Percentiles rank a stretch among this genome's conserved stretches.
phyloP scores from a whole-genome alignment of 2,113 vertebrate genomes.

The Delphinus delphis region DNA sequence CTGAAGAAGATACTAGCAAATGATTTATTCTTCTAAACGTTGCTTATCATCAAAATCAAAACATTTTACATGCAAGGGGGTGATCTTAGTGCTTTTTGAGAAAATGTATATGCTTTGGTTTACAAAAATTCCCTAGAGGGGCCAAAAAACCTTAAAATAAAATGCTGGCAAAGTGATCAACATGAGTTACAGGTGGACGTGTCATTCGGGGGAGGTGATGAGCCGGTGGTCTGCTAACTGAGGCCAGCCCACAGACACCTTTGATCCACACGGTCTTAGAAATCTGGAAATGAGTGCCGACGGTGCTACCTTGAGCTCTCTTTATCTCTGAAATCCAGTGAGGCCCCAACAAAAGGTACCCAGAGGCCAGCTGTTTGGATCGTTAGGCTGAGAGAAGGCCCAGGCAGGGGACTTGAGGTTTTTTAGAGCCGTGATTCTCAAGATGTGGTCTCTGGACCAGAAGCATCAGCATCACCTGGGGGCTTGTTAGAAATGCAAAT shows the following conservation, averaged over 20 bases:
- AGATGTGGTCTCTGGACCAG: neutral
- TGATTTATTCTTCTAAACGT: neutral
- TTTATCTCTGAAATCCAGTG: neutral
- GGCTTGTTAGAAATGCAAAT: neutral
- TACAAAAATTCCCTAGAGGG: neutral
- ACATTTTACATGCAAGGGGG: neutral
- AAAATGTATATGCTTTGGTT: neutral
- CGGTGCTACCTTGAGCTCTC: neutral
- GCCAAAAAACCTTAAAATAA: neutral
- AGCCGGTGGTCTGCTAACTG: accelerated
- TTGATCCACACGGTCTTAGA: neutral
- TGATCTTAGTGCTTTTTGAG: neutral
- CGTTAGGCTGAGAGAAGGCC: neutral
- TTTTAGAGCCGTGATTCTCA: neutral
- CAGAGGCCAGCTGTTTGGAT: neutral
- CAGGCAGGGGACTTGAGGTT: no score
- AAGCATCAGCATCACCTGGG: neutral
- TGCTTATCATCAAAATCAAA: neutral
- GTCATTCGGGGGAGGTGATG: neutral
- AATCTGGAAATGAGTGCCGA: neutral
- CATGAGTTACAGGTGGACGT: neutral
- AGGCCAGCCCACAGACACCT: neutral
- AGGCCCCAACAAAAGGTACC: neutral
- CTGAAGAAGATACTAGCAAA: neutral
- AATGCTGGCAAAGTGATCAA: neutral